phyloP scores from a whole-genome alignment of 2,113 vertebrate species.

The Penelope pileata region DNA sequence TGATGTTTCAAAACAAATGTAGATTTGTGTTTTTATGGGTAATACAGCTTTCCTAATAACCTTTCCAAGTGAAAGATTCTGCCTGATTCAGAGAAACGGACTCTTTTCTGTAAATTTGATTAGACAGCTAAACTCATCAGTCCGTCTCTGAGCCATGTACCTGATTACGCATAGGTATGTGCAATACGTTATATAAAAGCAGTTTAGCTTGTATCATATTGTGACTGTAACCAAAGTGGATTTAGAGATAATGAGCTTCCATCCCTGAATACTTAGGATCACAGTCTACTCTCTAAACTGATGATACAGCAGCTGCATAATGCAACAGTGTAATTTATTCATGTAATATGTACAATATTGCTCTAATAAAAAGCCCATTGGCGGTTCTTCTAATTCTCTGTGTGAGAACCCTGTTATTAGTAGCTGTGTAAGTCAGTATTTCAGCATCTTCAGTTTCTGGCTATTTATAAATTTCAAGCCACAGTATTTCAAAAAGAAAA shows the following conservation, averaged over 20 bases:
- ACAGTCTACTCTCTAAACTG: conserved; percentile 55
- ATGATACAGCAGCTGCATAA: conserved; percentile 66
- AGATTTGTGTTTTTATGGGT: conserved; percentile 66
- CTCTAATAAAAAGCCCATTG: conserved; percentile 66
- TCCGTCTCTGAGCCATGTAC: conserved; percentile 26
- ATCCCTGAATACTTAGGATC: conserved; percentile 39
- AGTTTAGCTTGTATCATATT: conserved; percentile 52
- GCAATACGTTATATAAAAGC: conserved; percentile 13
- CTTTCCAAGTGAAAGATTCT: conserved; percentile 59
- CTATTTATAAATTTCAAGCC: conserved; percentile 31
- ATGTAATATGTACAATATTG: conserved; percentile 59
- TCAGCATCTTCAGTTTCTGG: conserved; percentile 36
- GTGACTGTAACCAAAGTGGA: conserved; percentile 62
- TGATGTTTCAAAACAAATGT: conserved; percentile 42
- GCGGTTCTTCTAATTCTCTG: conserved; percentile 58
- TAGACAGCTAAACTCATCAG: conserved; percentile 55
- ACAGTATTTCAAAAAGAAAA: conserved; percentile 6
- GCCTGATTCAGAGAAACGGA: conserved; percentile 25
- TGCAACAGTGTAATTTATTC: conserved; percentile 67
- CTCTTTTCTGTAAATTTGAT: conserved; percentile 58
- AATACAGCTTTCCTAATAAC: conserved; percentile 56
- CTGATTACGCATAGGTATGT: conserved; percentile 50
- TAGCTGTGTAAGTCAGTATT: conserved; percentile 51
- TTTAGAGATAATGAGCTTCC: conserved; percentile 74
- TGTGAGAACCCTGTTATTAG: conserved; percentile 55